These are phyloP conservation scores for Nycticorax nycticorax DNA, from an alignment of 2,113 vertebrate genomes.

Conservation along the genomic window DNA sequence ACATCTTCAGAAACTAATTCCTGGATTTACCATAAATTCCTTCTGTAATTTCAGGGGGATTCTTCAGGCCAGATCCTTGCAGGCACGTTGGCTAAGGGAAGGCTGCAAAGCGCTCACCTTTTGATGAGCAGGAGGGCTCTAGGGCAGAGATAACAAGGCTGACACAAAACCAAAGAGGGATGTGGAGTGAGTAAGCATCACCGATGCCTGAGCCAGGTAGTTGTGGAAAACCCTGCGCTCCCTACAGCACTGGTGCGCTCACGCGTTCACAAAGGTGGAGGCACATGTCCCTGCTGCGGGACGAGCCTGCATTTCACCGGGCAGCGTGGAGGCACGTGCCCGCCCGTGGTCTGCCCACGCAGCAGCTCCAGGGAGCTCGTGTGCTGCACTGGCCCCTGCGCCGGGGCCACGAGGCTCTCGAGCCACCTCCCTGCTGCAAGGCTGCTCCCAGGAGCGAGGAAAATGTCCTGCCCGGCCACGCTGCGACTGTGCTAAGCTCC, in stretches of 20 bases:
- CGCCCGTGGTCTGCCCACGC: neutral
- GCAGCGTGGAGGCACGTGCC: fast-evolving
- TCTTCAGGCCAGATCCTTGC: neutral
- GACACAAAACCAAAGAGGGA: neutral
- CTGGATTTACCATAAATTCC: neutral
- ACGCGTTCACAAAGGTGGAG: neutral
- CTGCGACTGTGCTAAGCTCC: neutral
- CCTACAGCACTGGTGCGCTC: fast-evolving
- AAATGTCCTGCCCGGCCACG: neutral
- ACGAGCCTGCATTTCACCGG: fast-evolving
- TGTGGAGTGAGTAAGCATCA: neutral
- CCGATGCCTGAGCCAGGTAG: fast-evolving
- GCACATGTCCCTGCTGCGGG: neutral
- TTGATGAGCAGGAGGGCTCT: neutral
- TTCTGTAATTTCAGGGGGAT: neutral
- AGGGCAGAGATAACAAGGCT: neutral
- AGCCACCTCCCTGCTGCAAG: neutral
- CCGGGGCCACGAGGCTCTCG: neutral
- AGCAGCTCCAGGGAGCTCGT: neutral
- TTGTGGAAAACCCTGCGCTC: neutral
- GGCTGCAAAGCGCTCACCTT: neutral
- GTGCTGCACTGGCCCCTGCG: fast-evolving
- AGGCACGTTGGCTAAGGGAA: neutral
- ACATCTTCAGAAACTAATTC: neutral
- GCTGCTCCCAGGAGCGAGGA: neutral